A percentile compares a stretch with the other conserved stretches of the same genome.
These are phyloP conservation scores for Coecobrya sp. DNA, from an alignment of 2,888 invertebrate genomes.

Conservation along the genomic window DNA sequence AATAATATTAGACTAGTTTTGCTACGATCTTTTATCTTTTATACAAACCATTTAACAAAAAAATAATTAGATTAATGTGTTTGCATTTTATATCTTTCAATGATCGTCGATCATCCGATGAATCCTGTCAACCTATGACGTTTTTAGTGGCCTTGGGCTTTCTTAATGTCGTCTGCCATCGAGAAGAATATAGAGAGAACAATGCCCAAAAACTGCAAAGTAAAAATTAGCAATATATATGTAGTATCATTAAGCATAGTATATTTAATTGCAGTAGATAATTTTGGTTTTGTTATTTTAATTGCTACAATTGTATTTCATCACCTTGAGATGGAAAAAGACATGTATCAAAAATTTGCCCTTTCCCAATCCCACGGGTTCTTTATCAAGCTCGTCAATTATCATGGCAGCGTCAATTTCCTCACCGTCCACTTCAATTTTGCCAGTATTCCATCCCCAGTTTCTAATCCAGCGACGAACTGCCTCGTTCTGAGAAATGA, in stretches of 20 bases:
- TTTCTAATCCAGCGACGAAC: background rate
- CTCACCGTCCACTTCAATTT: background rate
- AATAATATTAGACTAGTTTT: no score
- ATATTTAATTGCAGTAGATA: background rate
- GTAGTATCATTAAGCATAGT: background rate
- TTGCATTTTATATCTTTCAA: no score
- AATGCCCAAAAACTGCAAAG: background rate
- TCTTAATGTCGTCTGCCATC: no score
- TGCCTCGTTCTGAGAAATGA: background rate
- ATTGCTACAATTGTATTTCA: no score
- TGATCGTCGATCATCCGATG: no score
- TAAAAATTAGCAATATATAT: no score
- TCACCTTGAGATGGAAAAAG: slow-evolving; percentile 5
- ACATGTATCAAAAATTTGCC: background rate
- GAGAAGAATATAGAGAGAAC: slow-evolving; percentile 11
- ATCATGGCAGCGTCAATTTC: background rate
- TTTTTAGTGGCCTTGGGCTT: no score
- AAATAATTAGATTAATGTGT: no score
- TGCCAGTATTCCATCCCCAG: background rate
- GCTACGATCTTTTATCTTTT: no score
- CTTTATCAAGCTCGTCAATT: background rate
- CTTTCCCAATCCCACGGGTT: slow-evolving; percentile 10
- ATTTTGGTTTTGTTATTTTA: no score
- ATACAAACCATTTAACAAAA: no score
- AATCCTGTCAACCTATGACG: no score